Conservation (phyloP, 2,888 invertebrate genomes). For the Macropis europaea region DNA sequence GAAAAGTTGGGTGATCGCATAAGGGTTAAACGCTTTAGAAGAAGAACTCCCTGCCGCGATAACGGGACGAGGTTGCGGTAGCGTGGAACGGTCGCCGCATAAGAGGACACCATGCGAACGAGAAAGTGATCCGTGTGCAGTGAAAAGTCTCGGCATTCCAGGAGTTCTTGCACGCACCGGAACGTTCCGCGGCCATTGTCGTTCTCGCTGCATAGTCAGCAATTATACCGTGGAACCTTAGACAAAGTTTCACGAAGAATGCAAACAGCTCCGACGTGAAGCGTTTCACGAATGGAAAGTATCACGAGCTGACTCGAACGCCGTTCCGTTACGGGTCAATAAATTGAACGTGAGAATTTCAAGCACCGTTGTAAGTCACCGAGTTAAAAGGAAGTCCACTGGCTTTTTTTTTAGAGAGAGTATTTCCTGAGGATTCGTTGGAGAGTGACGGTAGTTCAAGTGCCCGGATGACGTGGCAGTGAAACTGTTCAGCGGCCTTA, state of each 20-base stretch:
- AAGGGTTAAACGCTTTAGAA: too few relatives aligned
- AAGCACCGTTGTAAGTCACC: too few relatives aligned
- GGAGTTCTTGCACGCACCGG: neutral
- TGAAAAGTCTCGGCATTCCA: slow-evolving; percentile 38
- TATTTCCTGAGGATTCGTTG: too few relatives aligned
- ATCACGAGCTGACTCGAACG: neutral
- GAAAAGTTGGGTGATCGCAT: too few relatives aligned
- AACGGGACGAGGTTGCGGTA: slow-evolving; percentile 57
- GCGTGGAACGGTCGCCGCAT: slow-evolving; percentile 41
- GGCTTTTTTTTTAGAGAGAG: too few relatives aligned
- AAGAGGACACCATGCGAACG: slow-evolving; percentile 55
- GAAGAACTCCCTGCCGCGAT: too few relatives aligned
- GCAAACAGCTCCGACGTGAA: neutral
- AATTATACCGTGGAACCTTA: neutral
- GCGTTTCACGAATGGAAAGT: neutral
- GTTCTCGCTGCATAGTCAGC: slow-evolving; percentile 8
- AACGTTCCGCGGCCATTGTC: neutral
- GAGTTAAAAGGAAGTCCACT: too few relatives aligned
- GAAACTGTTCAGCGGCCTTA: too few relatives aligned
- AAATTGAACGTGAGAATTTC: neutral
- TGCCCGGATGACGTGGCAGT: too few relatives aligned
- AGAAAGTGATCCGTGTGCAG: slow-evolving; percentile 70
- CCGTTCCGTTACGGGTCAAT: neutral
- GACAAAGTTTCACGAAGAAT: neutral
- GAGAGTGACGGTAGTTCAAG: too few relatives aligned